These are phyloP conservation scores for Stichopus chloronotus DNA, from an alignment of 35 echinoderm and acorn worm species.

Conservation along the genomic window DNA sequence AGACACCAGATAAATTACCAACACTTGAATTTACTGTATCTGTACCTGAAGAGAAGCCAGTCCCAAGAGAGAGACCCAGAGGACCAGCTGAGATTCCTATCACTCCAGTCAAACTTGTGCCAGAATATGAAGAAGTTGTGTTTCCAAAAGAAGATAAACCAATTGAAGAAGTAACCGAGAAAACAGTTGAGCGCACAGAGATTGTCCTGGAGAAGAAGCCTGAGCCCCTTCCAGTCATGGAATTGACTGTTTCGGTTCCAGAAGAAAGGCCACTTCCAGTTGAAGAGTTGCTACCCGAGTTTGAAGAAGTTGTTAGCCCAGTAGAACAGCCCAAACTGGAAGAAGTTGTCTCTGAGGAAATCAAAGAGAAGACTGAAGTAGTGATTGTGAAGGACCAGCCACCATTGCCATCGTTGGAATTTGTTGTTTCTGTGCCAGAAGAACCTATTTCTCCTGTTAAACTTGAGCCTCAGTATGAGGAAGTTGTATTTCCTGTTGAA, in stretches of 20 bases:
- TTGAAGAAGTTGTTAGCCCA: slow-evolving; percentile 66
- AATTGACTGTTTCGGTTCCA: slow-evolving; percentile 55
- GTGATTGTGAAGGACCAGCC: slow-evolving; percentile 13
- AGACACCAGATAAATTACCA: slow-evolving; percentile 41
- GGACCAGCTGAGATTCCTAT: slow-evolving; percentile 41
- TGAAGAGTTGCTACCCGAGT: slow-evolving; percentile 62
- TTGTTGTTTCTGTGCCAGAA: slow-evolving; percentile 49
- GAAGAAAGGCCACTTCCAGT: slow-evolving; percentile 58
- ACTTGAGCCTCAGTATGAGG: slow-evolving; percentile 54
- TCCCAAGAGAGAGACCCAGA: slow-evolving; percentile 14
- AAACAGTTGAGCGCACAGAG: slow-evolving; percentile 73
- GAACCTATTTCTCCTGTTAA: slow-evolving; percentile 49
- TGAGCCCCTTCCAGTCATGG: slow-evolving; percentile 63
- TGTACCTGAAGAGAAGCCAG: slow-evolving; percentile 51
- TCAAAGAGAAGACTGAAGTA: slow-evolving; percentile 45
- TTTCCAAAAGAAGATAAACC: slow-evolving; percentile 57
- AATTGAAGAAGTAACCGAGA: slow-evolving; percentile 56
- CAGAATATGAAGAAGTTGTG: slow-evolving; percentile 65
- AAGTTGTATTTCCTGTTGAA: slow-evolving; percentile 65
- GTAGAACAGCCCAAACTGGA: slow-evolving; percentile 32
- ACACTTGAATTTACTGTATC: slow-evolving; percentile 61
- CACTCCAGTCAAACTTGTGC: slow-evolving; percentile 37
- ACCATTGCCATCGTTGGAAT: slow-evolving; percentile 43
- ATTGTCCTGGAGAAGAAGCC: slow-evolving; percentile 64
- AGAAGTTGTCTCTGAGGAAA: slow-evolving; percentile 23